Percentiles rank a stretch among this genome's conserved stretches.
Conservation (phyloP, 1,140 invertebrate species). For the Paraescarpia echinospica region DNA sequence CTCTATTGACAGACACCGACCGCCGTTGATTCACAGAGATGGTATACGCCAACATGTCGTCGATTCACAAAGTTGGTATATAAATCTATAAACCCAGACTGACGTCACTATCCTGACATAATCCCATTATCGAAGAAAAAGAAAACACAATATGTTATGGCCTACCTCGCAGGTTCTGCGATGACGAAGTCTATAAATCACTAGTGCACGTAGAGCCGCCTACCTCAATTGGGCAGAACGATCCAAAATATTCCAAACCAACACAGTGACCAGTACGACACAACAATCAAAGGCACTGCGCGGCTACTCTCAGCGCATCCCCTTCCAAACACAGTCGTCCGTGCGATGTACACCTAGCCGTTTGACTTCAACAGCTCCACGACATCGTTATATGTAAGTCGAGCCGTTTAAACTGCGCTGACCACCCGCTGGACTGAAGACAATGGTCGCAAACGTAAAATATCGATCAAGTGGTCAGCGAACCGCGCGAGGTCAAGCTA, state of each 20-base stretch:
- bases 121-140: too few relatives aligned
- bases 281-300: neutral
- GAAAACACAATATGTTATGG: neutral
- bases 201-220: neutral
- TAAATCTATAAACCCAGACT: too few relatives aligned
- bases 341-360: too few relatives aligned
- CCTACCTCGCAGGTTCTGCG: neutral
- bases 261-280: neutral
- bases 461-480: neutral
- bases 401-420: neutral
- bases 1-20: too few relatives aligned
- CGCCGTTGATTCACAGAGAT: too few relatives aligned
- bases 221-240: neutral
- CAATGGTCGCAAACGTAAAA: neutral
- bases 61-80: too few relatives aligned
- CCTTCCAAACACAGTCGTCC: neutral
- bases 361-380: neutral
- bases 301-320: neutral
- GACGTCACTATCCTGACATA: too few relatives aligned
- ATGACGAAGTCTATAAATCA: neutral
- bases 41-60: too few relatives aligned
- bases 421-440: neutral
- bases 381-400: neutral
- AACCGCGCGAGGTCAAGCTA: neutral
- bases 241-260: neutral